These are phyloP conservation scores for Scaptomyza flava DNA, from an alignment of 2,888 invertebrate species.

Conservation along the genomic window DNA sequence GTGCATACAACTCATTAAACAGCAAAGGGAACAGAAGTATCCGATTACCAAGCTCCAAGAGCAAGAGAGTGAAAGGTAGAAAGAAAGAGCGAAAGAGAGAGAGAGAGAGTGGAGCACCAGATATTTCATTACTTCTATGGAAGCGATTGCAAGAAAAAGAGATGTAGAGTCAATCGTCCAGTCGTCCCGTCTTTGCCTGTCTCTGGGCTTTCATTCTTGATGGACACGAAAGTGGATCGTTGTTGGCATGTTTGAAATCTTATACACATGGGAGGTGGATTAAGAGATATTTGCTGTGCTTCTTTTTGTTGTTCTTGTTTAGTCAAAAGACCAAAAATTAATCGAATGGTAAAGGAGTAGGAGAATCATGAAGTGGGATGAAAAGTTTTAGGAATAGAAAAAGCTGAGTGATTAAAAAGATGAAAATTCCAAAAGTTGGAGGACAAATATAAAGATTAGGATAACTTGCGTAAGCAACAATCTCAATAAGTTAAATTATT, in stretches of 20 bases:
- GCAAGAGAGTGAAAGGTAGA: conserved; percentile 4
- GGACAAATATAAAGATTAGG: not conserved
- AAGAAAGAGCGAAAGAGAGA: conserved; percentile 1
- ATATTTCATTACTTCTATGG: conserved; percentile 61
- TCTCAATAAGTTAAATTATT: conserved; percentile 29
- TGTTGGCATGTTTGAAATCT: conserved; percentile 78
- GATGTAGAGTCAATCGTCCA: conserved; percentile 7
- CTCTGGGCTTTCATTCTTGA: conserved; percentile 52
- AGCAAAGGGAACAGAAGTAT: conserved; percentile 77
- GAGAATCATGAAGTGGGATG: not conserved
- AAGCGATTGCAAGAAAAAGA: conserved; percentile 29
- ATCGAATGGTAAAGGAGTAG: conserved; percentile 4
- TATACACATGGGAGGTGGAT: conserved; percentile 76
- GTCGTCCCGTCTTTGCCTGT: conserved; percentile 6
- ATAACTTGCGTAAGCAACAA: conserved; percentile 1
- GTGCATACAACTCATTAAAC: conserved; percentile 82
- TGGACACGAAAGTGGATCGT: conserved; percentile 77
- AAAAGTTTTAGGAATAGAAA: not conserved
- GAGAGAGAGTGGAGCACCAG: conserved; percentile 7
- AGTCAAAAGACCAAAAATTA: conserved; percentile 31
- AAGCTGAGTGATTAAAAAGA: not conserved
- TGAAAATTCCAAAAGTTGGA: no score
- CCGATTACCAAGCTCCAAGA: conserved; percentile 57
- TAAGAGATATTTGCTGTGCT: conserved; percentile 60
- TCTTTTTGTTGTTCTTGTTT: not conserved